These are phyloP conservation scores for Drosophila gaucha DNA, from an alignment of 2,888 invertebrate genomes.

Conservation along the genomic window DNA sequence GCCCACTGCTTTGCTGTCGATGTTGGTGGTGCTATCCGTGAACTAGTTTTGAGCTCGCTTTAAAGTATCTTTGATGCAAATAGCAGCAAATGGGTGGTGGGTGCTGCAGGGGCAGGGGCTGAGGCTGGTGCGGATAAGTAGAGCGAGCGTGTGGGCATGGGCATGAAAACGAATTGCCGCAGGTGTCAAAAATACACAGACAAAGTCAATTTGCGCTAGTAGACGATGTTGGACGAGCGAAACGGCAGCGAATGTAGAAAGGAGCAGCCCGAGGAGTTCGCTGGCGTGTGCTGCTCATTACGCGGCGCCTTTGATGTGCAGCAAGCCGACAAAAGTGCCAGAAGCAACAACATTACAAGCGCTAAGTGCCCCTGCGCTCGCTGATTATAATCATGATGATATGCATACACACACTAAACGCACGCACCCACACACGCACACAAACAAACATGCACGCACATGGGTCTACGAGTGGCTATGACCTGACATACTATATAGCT, in stretches of 20 bases:
- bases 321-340: conserved; percentile 78
- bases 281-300: conserved; percentile 73
- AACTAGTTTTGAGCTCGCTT: conserved; percentile 72
- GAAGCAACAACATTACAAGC: conserved; percentile 70
- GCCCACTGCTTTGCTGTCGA: conserved; percentile 4
- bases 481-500: conserved; percentile 16
- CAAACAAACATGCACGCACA: conserved; percentile 22
- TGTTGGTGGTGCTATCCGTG: conserved; percentile 53
- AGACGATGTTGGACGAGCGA: conserved; percentile 34
- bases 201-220: conserved; percentile 73
- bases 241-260: background rate
- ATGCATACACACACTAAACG: conserved; percentile 38
- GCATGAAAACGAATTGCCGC: conserved; percentile 73
- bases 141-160: conserved; percentile 36
- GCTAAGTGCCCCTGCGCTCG: conserved; percentile 70
- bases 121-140: background rate
- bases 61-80: conserved; percentile 77
- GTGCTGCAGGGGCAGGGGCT: background rate
- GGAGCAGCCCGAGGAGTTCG: conserved; percentile 29
- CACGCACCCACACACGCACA: conserved; percentile 31
- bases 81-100: conserved; percentile 21
- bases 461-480: conserved; percentile 5
- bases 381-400: conserved; percentile 77
- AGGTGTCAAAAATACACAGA: conserved; percentile 79
- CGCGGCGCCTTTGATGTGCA: conserved; percentile 78